phyloP scores from a whole-genome alignment of 2,888 invertebrate species.

The Graphium colonna region DNA sequence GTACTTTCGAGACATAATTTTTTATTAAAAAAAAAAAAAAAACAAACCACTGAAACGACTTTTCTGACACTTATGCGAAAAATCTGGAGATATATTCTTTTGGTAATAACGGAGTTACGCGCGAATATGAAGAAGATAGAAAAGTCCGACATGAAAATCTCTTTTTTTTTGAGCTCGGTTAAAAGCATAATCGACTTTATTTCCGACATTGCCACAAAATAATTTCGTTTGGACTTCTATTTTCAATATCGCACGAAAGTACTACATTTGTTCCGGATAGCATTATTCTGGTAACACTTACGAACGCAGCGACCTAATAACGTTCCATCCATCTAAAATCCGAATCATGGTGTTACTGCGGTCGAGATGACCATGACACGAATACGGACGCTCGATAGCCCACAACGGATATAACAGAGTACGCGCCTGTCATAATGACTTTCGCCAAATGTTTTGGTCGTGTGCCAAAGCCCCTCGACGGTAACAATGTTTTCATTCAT shows the following conservation, averaged over 20 bases:
- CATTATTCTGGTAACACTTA: constrained; percentile 12
- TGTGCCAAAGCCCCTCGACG: constrained; percentile 44
- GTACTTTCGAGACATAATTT: too few relatives aligned
- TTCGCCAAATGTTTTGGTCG: constrained; percentile 51
- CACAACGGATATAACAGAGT: constrained; percentile 38
- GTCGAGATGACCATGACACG: constrained; percentile 60
- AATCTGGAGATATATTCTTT: too few relatives aligned
- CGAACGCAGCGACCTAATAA: constrained; percentile 35
- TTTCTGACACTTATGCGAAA: too few relatives aligned
- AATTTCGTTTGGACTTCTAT: background rate
- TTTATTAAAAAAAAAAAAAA: background rate
- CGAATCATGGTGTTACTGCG: constrained; percentile 47
- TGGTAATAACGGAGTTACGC: too few relatives aligned
- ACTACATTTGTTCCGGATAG: background rate
- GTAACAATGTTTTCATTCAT: constrained; percentile 47
- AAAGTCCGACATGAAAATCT: too few relatives aligned
- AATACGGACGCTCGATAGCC: constrained; percentile 41
- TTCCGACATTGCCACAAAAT: too few relatives aligned
- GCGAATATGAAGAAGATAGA: too few relatives aligned
- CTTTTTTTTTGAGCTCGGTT: too few relatives aligned
- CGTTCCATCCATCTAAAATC: constrained; percentile 41
- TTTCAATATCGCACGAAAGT: background rate
- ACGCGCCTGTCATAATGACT: constrained; percentile 50
- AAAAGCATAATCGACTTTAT: too few relatives aligned
- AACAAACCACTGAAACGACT: too few relatives aligned